These are phyloP conservation scores for Ecliptopera silaceata DNA, from an alignment of 2,888 invertebrate genomes.

Conservation along the genomic window DNA sequence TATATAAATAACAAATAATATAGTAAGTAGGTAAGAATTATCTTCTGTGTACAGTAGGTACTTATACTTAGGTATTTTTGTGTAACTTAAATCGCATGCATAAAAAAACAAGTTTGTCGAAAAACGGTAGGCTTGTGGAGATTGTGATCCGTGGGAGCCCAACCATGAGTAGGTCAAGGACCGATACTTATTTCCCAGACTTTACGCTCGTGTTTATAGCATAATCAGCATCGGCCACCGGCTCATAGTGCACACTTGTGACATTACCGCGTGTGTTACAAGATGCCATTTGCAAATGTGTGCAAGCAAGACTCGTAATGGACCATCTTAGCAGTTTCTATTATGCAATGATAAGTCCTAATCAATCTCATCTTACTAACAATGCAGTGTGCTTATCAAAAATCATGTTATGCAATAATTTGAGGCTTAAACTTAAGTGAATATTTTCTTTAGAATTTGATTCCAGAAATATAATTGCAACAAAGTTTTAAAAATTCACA, in stretches of 20 bases:
- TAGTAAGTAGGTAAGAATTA: no score
- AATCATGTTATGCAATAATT: no score
- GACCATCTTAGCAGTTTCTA: conserved; percentile 33
- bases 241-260: conserved; percentile 19
- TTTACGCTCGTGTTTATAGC: conserved; percentile 19
- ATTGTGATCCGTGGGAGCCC: conserved; percentile 66
- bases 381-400: background rate
- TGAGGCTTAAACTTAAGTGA: no score
- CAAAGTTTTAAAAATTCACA: no score
- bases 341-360: conserved; percentile 31
- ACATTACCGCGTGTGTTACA: conserved; percentile 31
- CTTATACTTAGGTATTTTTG: background rate
- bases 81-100: background rate
- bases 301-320: conserved; percentile 35
- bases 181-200: conserved; percentile 54
- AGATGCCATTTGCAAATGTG: conserved; percentile 33
- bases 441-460: no score
- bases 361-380: conserved; percentile 1
- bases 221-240: conserved; percentile 8
- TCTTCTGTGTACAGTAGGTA: no score
- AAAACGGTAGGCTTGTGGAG: conserved; percentile 25
- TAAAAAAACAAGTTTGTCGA: conserved; percentile 1
- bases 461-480: no score
- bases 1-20: no score
- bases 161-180: conserved; percentile 62